Evolutionary conservation across 2,888 invertebrate genomes (phyloP).

Genomic region (Ferdinandea cuprea): DNA sequence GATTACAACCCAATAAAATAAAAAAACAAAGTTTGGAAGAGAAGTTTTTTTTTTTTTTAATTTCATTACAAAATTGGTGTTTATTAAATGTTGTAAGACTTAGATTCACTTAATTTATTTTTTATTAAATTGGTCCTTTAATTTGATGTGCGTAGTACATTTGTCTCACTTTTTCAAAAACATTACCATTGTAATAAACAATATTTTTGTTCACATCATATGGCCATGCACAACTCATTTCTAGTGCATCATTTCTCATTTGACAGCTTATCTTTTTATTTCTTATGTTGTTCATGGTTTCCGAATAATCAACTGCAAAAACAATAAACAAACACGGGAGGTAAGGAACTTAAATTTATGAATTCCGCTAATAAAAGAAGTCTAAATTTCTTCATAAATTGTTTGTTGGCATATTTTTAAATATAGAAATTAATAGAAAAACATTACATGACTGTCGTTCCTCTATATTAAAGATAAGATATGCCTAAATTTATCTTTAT

Average conservation of each 20-base stretch:
- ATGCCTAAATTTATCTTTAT: no score
- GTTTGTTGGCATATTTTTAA: no score
- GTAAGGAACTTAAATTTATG: no score
- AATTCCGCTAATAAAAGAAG: no score
- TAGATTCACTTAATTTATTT: constrained; percentile 18
- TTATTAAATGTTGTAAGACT: constrained; percentile 46
- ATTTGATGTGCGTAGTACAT: constrained; percentile 46
- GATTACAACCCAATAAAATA: not conserved
- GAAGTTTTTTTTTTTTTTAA: constrained; percentile 28
- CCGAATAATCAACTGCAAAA: constrained; percentile 44
- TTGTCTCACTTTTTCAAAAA: constrained; percentile 11
- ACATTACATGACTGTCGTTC: no score
- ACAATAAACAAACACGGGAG: not conserved
- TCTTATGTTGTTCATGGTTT: constrained; percentile 6
- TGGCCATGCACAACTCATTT: constrained; percentile 61
- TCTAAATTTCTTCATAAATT: no score
- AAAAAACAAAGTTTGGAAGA: not conserved
- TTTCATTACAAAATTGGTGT: constrained; percentile 70
- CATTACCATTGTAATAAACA: constrained; percentile 11
- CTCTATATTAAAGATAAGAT: no score
- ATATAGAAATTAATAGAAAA: no score
- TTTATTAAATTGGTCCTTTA: constrained; percentile 55
- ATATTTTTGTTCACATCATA: constrained; percentile 19
- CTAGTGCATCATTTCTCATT: not conserved
- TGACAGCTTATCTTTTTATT: constrained; percentile 1